Evolutionary conservation across 1,140 invertebrate genomes (phyloP).

Genomic region (Drosophila hydei): DNA sequence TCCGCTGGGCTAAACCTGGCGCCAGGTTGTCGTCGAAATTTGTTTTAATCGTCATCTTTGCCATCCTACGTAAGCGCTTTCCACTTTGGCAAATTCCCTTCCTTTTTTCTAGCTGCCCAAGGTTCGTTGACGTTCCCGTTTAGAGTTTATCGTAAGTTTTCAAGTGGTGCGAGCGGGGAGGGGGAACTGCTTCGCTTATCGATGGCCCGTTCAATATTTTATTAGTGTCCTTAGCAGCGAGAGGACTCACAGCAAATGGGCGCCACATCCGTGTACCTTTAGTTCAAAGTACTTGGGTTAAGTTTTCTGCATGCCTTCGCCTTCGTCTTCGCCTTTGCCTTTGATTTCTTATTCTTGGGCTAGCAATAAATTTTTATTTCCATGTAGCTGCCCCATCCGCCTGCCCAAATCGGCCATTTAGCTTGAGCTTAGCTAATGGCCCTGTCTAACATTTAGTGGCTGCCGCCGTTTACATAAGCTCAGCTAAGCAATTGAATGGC

Average conservation of each 20-base stretch:
- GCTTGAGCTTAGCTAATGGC: constrained; percentile 50
- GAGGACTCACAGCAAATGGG: neutral
- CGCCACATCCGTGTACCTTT: constrained; percentile 58
- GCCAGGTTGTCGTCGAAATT: constrained; percentile 81
- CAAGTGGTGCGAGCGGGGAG: neutral
- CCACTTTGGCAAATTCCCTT: constrained; percentile 6
- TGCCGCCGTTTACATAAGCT: constrained; percentile 7
- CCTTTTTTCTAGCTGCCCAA: constrained; percentile 1
- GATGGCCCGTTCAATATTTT: constrained; percentile 81
- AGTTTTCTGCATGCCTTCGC: constrained; percentile 18
- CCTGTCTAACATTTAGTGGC: constrained; percentile 16
- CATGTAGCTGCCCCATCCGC: neutral
- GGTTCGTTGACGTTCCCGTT: constrained; percentile 66
- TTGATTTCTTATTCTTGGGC: constrained; percentile 62
- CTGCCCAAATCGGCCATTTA: constrained; percentile 48
- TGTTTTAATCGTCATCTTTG: constrained; percentile 83
- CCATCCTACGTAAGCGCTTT: constrained; percentile 71
- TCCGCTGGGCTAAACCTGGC: constrained; percentile 73
- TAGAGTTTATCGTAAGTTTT: neutral
- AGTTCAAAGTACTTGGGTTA: constrained; percentile 1
- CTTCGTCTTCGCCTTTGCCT: constrained; percentile 36
- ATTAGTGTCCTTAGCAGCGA: constrained; percentile 73
- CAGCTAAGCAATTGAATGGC: neutral
- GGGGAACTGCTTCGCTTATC: constrained; percentile 72
- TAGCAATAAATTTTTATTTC: constrained; percentile 73